A percentile compares a stretch with the other conserved stretches of the same genome.
Conservation (phyloP, 2,797 vertebrate species). For the Acipenser oxyrinchus region DNA sequence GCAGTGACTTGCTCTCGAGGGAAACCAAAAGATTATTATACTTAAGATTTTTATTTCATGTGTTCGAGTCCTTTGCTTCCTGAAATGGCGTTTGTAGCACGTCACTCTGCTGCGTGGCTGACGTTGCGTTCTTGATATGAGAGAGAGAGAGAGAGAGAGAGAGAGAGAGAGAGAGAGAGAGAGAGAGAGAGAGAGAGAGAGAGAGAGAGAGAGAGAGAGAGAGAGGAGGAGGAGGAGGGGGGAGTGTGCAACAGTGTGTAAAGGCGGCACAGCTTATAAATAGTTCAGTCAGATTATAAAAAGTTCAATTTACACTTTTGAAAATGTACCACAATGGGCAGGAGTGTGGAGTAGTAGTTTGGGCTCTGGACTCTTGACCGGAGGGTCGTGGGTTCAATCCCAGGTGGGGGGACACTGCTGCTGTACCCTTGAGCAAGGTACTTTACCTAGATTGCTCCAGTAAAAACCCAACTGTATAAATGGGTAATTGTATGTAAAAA, state of each 20-base stretch:
- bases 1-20: too few species aligned
- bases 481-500: background rate
- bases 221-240: background rate
- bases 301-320: too few species aligned
- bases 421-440: too few species aligned
- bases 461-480: background rate
- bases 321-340: too few species aligned
- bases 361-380: too few species aligned
- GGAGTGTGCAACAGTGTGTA: background rate
- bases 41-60: background rate
- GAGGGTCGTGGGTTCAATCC: too few species aligned
- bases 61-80: conserved; percentile 4
- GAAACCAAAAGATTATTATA: too few species aligned
- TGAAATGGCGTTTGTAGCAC: conserved; percentile 17
- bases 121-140: conserved; percentile 6
- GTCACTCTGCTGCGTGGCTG: conserved; percentile 24
- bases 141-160: conserved; percentile 7
- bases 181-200: background rate
- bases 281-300: background rate
- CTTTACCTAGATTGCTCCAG: too few species aligned
- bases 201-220: background rate
- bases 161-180: conserved; percentile 18
- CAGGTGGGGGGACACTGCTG: too few species aligned
- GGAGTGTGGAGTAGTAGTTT: too few species aligned
- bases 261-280: background rate